Evolutionary conservation across 2,888 invertebrate genomes (phyloP).

Genomic region (Yponomeuta sedellus): DNA sequence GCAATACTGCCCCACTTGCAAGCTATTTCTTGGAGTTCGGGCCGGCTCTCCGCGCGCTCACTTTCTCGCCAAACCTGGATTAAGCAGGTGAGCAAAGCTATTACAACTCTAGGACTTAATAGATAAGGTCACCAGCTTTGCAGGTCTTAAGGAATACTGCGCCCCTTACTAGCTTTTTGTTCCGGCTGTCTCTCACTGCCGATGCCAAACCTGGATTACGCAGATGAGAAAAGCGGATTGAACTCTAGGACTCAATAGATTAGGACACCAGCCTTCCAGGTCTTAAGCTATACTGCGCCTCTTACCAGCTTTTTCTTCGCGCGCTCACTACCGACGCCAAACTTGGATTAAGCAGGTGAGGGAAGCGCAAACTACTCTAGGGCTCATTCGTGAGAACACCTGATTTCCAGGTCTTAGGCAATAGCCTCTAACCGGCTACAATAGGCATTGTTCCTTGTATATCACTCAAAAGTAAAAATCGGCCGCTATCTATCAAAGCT

Average conservation of each 20-base stretch:
- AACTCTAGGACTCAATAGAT: no score
- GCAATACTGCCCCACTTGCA: constrained; percentile 70
- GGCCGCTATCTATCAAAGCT: no score
- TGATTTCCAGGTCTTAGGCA: no score
- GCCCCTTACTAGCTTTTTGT: constrained; percentile 92
- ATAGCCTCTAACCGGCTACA: no score
- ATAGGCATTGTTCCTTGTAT: no score
- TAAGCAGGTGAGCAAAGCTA: constrained; percentile 65
- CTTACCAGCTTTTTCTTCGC: constrained; percentile 91
- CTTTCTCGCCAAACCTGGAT: constrained; percentile 79
- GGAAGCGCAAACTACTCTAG: no score
- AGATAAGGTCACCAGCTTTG: no score
- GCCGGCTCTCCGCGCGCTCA: constrained; percentile 53
- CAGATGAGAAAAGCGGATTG: constrained; percentile 39
- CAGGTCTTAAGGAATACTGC: constrained; percentile 96
- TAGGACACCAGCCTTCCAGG: no score
- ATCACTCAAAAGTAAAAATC: no score
- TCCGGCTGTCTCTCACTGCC: constrained; percentile 78
- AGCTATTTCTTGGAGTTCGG: constrained; percentile 93
- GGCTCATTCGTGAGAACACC: no score
- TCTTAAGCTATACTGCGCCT: no score
- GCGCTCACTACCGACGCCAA: constrained; percentile 78
- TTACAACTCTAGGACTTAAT: no score
- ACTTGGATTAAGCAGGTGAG: constrained; percentile 79
- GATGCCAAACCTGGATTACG: constrained; percentile 83